Conservation (phyloP, 2,888 invertebrate genomes). For the Eulithis testata region DNA sequence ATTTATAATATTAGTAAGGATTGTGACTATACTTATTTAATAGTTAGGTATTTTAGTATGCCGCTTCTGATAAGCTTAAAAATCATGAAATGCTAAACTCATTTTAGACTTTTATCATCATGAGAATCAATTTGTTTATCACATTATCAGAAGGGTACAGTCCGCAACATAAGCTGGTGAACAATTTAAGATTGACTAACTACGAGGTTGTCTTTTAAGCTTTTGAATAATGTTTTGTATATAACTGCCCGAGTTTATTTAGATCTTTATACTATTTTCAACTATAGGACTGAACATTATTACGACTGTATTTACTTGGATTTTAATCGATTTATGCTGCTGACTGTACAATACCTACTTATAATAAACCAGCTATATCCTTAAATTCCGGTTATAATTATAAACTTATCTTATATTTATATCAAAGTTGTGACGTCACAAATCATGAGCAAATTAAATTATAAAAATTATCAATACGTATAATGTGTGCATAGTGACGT, state of each 20-base stretch:
- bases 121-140: conserved; percentile 1
- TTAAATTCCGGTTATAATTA: background rate
- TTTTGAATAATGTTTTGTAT: too few relatives aligned
- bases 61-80: background rate
- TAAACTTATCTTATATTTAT: background rate
- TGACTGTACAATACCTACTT: background rate
- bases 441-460: conserved; percentile 2
- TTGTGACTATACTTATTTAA: too few relatives aligned
- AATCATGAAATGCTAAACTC: background rate
- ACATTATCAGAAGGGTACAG: background rate
- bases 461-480: conserved; percentile 4
- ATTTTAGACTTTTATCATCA: background rate
- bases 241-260: too few relatives aligned
- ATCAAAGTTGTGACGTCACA: conserved; percentile 5
- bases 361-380: background rate
- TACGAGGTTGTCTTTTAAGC: too few relatives aligned
- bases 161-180: too few relatives aligned
- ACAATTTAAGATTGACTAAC: too few relatives aligned
- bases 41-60: background rate
- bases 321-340: too few relatives aligned
- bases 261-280: too few relatives aligned
- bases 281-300: too few relatives aligned
- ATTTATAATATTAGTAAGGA: too few relatives aligned
- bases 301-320: too few relatives aligned
- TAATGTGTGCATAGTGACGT: too few relatives aligned